phyloP scores from a whole-genome alignment of 2,113 vertebrate species.

The Synodontis membranacea region DNA sequence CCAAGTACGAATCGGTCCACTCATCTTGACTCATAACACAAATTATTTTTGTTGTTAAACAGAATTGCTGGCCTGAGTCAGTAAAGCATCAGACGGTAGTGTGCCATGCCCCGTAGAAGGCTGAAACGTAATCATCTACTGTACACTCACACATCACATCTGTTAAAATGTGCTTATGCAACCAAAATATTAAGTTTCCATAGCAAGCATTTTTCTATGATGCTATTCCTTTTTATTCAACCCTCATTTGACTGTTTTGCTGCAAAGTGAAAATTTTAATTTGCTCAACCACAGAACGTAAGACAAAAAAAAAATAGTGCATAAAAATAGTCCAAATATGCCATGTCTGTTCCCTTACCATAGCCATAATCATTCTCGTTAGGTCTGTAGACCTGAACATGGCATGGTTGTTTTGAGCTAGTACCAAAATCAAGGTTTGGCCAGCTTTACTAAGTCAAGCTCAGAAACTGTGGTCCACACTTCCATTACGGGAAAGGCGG shows the following conservation, averaged over 20 bases:
- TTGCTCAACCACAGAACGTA: conserved; percentile 19
- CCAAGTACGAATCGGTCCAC: conserved; percentile 15
- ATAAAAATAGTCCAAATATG: conserved; percentile 20
- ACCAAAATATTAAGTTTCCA: conserved; percentile 23
- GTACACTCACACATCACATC: conserved; percentile 9
- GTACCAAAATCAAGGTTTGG: conserved; percentile 17
- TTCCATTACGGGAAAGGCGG: not conserved
- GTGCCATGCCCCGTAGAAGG: not conserved
- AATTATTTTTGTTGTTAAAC: conserved; percentile 28
- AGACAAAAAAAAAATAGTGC: conserved; percentile 6
- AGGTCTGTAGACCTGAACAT: conserved; percentile 5
- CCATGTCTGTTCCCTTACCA: conserved; percentile 1
- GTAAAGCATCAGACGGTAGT: not conserved
- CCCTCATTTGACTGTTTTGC: conserved; percentile 23
- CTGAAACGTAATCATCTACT: not conserved
- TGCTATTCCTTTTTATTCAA: not conserved
- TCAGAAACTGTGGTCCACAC: not conserved
- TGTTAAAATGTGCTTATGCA: conserved; percentile 16
- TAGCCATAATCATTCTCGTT: conserved; percentile 10
- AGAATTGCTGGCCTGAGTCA: not conserved
- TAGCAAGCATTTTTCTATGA: conserved; percentile 1
- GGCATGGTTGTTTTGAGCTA: conserved; percentile 3
- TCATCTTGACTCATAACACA: conserved; percentile 37
- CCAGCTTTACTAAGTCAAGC: not conserved
- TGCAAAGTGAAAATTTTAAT: not conserved